Base-by-base conservation (phyloP, 2,888 invertebrate genomes). In the Mechanitis messenoides region DNA sequence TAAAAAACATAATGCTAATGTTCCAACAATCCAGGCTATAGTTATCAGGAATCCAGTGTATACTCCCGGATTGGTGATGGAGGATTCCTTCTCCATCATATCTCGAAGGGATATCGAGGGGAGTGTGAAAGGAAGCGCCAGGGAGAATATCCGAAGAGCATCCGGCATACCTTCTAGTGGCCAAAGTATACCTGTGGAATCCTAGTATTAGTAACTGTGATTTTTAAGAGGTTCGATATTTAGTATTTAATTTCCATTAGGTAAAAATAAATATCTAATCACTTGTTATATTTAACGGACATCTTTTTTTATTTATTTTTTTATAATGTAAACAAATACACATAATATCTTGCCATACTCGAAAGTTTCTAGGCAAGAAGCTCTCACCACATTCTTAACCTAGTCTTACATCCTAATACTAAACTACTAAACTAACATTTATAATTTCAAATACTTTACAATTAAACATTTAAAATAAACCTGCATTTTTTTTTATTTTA, bases 101-200 rank as follows among this genome's bases (percentile, higher is more conserved):
- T 93, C 93, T 65, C 97, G 87, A 59, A 97, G 89, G 0, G 96
- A 93, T 65, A 93, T 92, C 0, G 95, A 93, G 0, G 96, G 94
- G 59, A 95, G 84, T 0, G 97, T 97, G 77, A 96, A 94, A 0
- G 97, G 97, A 3, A 96, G 86, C 1, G 88, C 78, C 56, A 93
- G 85, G 4, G 95, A 93, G 50, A 95, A 61, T 70, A 92, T 91
- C 58, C 91, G 89, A 0, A 95, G 80, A 0, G 84, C 74, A 28
- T 80, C 75, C 0, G 94, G 93, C 94, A 95, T 93, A 6, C 93
- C 93, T 79, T 93, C 93, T 60, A 93, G 68, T 0, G 93, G 93
- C 93, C 93, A 93, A n/a, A 93, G 80, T 59, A 93, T 91, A 70
- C 93, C 93, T 92, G 50, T 9, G 31, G n/a, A 56, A 11, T 35